These are phyloP conservation scores for Hirtodrosophila trivittata DNA, from an alignment of 2,888 invertebrate genomes.

Conservation along the genomic window DNA sequence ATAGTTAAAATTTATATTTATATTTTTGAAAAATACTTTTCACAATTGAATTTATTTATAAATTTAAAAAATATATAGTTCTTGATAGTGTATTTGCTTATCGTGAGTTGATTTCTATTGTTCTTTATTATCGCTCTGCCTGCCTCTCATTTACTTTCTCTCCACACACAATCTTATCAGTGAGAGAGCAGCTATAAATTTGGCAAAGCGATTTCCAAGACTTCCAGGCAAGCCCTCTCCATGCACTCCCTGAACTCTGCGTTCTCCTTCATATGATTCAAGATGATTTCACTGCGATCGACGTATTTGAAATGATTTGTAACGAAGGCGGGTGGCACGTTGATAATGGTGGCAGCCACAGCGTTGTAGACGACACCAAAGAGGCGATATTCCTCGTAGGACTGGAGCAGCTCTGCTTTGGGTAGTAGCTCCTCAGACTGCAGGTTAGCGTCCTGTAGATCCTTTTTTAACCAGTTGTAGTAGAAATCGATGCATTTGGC, in stretches of 20 bases:
- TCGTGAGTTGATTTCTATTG: too few species aligned
- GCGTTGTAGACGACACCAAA: slow-evolving; percentile 71
- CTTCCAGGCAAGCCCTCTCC: slow-evolving; percentile 49
- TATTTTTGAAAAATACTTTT: too few species aligned
- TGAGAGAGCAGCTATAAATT: slow-evolving; percentile 6
- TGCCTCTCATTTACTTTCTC: background rate
- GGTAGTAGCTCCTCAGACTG: slow-evolving; percentile 43
- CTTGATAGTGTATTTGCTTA: too few species aligned
- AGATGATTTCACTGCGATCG: slow-evolving; percentile 44
- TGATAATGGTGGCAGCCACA: slow-evolving; percentile 63
- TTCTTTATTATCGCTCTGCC: too few species aligned
- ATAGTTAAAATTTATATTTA: too few species aligned
- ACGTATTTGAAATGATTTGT: slow-evolving; percentile 72
- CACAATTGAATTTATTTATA: too few species aligned
- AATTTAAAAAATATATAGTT: too few species aligned
- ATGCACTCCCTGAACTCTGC: slow-evolving; percentile 44
- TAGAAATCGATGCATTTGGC: slow-evolving; percentile 64
- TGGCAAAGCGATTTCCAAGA: slow-evolving; percentile 50
- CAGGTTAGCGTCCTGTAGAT: slow-evolving; percentile 71
- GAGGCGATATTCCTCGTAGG: slow-evolving; percentile 72
- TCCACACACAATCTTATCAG: background rate
- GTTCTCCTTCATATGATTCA: slow-evolving; percentile 51
- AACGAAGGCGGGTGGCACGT: slow-evolving; percentile 64
- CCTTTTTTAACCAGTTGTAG: slow-evolving; percentile 64
- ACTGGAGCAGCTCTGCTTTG: slow-evolving; percentile 56